Percentiles rank a stretch among this genome's conserved stretches.
Evolutionary conservation across 1,140 invertebrate species (phyloP).

Genomic region (Diuraphis noxia): DNA sequence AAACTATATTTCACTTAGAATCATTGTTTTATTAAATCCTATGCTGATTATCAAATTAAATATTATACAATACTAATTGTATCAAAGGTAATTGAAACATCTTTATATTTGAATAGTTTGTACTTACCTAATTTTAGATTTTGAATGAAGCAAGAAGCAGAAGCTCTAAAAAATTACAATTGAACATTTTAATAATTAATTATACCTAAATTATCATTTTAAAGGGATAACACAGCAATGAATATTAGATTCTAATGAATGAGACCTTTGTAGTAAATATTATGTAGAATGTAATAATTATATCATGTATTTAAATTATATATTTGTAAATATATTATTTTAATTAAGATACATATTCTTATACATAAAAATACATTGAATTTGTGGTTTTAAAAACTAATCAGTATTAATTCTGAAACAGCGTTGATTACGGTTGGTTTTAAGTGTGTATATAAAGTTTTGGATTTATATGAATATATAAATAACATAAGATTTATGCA

Average conservation of each 20-base stretch:
- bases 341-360: background rate
- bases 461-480: background rate
- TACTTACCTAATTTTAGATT: background rate
- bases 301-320: background rate
- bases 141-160: background rate
- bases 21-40: background rate
- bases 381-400: background rate
- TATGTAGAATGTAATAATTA: background rate
- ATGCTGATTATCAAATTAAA: background rate
- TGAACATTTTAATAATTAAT: background rate
- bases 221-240: background rate
- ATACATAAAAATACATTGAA: background rate
- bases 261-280: background rate
- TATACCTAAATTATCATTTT: background rate
- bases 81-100: background rate
- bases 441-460: background rate
- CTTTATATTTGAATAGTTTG: too few species aligned
- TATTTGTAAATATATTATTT: background rate
- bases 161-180: background rate
- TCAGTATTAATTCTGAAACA: background rate
- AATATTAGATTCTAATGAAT: background rate
- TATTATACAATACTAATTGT: background rate
- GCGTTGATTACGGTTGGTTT: background rate
- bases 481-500: conserved; percentile 4
- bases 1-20: background rate